phyloP scores from a whole-genome alignment of 2,113 vertebrate genomes.

The Elephantulus edwardii region DNA sequence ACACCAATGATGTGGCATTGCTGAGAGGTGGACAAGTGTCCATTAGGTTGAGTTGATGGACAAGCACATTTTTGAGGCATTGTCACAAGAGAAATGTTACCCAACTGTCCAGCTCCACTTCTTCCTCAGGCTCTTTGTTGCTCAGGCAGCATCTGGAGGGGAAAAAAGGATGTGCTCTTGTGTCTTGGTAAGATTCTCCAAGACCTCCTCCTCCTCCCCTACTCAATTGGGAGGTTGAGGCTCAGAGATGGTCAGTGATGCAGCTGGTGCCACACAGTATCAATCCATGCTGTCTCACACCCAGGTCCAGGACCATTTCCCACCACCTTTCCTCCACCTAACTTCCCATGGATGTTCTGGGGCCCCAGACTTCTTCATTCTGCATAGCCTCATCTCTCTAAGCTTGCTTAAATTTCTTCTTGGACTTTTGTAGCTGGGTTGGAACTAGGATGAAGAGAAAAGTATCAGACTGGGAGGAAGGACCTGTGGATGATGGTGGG shows the following conservation, averaged over 20 bases:
- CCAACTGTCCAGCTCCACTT: not conserved
- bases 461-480: fast-evolving
- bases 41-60: fast-evolving
- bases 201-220: not conserved
- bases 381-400: too few relatives aligned
- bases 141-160: not conserved
- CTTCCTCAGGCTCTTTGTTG: fast-evolving
- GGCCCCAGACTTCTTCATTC: too few relatives aligned
- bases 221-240: not conserved
- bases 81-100: not conserved
- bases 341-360: too few relatives aligned
- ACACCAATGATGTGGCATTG: not conserved
- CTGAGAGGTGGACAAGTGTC: fast-evolving
- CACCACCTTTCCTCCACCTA: fast-evolving
- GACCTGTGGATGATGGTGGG: fast-evolving
- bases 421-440: fast-evolving
- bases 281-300: too few relatives aligned
- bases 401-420: too few relatives aligned
- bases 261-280: not conserved
- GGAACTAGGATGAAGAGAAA: not conserved
- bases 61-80: not conserved
- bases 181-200: not conserved
- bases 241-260: not conserved
- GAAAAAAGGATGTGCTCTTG: not conserved
- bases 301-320: not conserved